These are phyloP conservation scores for Psittacus erithacus DNA, from an alignment of 2,113 vertebrate species.

Conservation along the genomic window DNA sequence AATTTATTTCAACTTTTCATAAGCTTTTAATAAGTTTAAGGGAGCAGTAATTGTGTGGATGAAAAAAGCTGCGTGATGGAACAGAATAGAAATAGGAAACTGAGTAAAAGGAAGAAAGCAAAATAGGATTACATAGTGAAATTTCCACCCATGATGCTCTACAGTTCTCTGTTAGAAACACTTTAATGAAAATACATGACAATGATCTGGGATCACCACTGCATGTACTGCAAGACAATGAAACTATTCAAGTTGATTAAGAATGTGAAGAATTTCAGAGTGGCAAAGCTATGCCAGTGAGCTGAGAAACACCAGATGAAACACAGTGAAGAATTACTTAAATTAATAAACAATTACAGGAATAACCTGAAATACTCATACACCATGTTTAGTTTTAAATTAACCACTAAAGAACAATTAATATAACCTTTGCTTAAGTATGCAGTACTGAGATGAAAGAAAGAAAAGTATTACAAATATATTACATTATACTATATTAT, in stretches of 20 bases:
- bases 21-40: neutral
- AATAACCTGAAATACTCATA: slow-evolving; percentile 22
- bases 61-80: neutral
- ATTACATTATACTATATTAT: too few relatives aligned
- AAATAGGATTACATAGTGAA: neutral
- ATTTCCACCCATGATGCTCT: neutral
- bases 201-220: neutral
- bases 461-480: neutral
- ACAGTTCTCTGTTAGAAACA: neutral
- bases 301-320: neutral
- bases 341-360: slow-evolving; percentile 4
- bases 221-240: neutral
- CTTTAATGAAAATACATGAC: neutral
- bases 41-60: neutral
- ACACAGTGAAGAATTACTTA: neutral
- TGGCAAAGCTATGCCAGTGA: neutral
- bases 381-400: neutral
- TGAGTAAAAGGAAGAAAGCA: neutral
- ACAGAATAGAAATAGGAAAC: neutral
- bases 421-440: neutral
- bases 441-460: neutral
- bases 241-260: neutral
- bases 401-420: neutral
- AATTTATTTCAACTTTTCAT: neutral
- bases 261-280: slow-evolving; percentile 16